Conservation (phyloP, 1,140 invertebrate species). For the Drosophila novamexicana region DNA sequence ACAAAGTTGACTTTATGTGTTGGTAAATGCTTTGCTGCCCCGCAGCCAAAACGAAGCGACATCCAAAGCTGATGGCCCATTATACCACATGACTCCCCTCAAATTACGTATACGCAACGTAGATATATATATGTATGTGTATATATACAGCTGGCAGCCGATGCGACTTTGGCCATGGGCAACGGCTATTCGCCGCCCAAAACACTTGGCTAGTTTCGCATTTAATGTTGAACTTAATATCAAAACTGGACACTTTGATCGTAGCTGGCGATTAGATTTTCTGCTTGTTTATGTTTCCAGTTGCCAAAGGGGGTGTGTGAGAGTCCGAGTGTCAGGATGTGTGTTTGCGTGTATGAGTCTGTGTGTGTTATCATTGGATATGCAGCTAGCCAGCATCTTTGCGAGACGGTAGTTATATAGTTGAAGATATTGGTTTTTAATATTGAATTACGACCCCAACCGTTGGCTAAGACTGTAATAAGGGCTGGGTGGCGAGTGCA, state of each 20-base stretch:
- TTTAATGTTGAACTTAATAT: slow-evolving; percentile 63
- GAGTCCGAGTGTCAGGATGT: too few relatives aligned
- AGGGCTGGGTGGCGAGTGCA: not conserved
- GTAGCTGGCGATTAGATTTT: slow-evolving; percentile 68
- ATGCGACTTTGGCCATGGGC: slow-evolving; percentile 12
- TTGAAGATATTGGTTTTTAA: slow-evolving; percentile 78
- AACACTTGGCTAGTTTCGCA: slow-evolving; percentile 54
- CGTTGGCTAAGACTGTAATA: slow-evolving; percentile 41
- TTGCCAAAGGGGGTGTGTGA: not conserved
- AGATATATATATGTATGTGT: slow-evolving; percentile 5
- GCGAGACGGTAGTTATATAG: slow-evolving; percentile 12
- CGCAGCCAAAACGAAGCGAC: slow-evolving; percentile 48
- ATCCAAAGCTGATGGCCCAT: slow-evolving; percentile 70
- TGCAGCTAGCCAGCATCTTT: slow-evolving; percentile 32
- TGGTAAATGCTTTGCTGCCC: slow-evolving; percentile 56
- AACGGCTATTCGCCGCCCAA: slow-evolving; percentile 42
- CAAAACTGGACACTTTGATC: slow-evolving; percentile 73
- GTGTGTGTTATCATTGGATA: slow-evolving; percentile 40
- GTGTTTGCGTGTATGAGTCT: not conserved
- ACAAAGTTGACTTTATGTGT: slow-evolving; percentile 72
- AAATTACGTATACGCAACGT: slow-evolving; percentile 69
- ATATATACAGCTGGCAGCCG: slow-evolving; percentile 17
- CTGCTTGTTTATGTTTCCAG: slow-evolving; percentile 45
- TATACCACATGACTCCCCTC: slow-evolving; percentile 74
- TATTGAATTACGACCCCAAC: slow-evolving; percentile 73